phyloP scores from a whole-genome alignment of 2,888 invertebrate genomes.

The Tipula unca region DNA sequence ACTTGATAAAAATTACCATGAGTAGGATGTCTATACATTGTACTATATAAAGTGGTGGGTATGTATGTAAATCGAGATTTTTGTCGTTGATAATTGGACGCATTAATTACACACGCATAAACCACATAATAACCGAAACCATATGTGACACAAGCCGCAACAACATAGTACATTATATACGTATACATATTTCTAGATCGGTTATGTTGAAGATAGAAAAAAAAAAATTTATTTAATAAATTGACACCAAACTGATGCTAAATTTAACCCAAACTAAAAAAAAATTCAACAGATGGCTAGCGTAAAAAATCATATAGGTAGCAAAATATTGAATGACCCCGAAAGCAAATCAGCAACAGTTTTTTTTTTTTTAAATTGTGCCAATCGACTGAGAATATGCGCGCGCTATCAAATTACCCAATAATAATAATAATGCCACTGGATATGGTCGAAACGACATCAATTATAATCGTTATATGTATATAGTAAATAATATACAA shows the following conservation, averaged over 20 bases:
- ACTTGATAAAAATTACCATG: background rate
- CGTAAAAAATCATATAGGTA: background rate
- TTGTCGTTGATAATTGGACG: background rate
- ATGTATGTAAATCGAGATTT: background rate
- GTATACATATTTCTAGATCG: background rate
- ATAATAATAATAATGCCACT: background rate
- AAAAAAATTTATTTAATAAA: background rate
- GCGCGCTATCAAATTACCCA: background rate
- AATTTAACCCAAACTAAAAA: background rate
- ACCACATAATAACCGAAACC: background rate
- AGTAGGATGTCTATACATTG: background rate
- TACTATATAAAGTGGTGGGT: background rate
- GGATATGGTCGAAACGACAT: background rate
- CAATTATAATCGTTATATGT: background rate
- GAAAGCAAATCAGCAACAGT: background rate
- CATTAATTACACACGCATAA: background rate
- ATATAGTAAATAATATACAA: no score
- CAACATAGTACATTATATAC: background rate
- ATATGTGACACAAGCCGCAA: background rate
- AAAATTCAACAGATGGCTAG: background rate
- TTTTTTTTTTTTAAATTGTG: background rate
- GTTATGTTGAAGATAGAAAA: background rate
- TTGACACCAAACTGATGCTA: constrained; percentile 8
- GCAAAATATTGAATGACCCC: constrained; percentile 8
- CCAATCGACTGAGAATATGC: background rate